A percentile compares a stretch with the other conserved stretches of the same genome.
Evolutionary conservation across 2,113 vertebrate species (phyloP).

Genomic region (Sterna hirundo): DNA sequence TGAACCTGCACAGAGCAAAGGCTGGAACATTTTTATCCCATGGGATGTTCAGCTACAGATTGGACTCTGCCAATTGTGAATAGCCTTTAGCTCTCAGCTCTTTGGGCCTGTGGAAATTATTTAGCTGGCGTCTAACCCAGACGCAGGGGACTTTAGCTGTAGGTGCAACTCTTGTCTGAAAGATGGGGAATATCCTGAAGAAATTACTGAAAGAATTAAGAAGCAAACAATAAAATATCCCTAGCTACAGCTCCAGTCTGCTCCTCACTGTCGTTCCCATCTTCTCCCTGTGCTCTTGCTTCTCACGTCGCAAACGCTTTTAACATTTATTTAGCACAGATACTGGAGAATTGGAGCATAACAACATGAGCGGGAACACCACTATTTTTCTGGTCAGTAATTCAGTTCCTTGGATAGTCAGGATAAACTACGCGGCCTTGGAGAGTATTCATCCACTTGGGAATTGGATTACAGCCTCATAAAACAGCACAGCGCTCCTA

Average conservation of each 20-base stretch:
- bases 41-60: background rate
- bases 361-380: background rate
- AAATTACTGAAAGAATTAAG: background rate
- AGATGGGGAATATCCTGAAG: background rate
- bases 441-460: constrained; percentile 43
- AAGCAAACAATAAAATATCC: background rate
- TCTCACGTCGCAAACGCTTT: background rate
- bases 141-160: background rate
- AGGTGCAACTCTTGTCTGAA: background rate
- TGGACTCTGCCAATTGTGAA: background rate
- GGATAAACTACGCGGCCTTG: constrained; percentile 15
- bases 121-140: background rate
- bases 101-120: background rate
- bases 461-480: constrained; percentile 58
- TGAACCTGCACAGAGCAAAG: background rate
- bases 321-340: background rate
- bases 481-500: constrained; percentile 39
- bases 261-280: background rate
- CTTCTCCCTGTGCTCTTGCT: background rate
- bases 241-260: background rate
- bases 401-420: constrained; percentile 36
- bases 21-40: background rate
- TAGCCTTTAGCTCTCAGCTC: background rate
- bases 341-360: background rate
- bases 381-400: constrained; percentile 39